Evolutionary conservation across 2,113 vertebrate species (phyloP).

Genomic region (Anseranas semipalmata): DNA sequence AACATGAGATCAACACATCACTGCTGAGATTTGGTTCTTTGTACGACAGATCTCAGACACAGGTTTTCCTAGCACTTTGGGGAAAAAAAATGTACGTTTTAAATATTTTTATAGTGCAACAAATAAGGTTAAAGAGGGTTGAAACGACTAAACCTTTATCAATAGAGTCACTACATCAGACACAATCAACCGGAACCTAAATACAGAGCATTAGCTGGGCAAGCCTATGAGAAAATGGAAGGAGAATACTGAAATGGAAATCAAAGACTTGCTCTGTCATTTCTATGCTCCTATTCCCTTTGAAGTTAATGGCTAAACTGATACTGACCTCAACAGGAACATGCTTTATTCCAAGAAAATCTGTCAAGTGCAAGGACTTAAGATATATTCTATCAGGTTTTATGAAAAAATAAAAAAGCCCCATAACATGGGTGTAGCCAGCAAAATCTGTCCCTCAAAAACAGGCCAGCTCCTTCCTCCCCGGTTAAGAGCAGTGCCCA

Average conservation of each 20-base stretch:
- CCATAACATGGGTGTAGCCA: neutral
- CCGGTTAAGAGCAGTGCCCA: neutral
- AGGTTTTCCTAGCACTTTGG: neutral
- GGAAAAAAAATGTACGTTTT: neutral
- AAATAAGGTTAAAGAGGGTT: conserved; percentile 28
- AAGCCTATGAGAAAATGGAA: conserved; percentile 41
- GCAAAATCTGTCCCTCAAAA: neutral
- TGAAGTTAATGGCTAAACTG: conserved; percentile 71
- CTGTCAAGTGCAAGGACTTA: conserved; percentile 44
- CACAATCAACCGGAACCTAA: conserved; percentile 22
- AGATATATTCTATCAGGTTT: conserved; percentile 28
- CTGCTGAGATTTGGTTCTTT: neutral
- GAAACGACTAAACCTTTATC: conserved; percentile 35
- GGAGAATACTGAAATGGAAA: conserved; percentile 60
- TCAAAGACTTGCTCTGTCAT: conserved; percentile 65
- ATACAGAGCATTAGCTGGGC: neutral
- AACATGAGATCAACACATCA: conserved; percentile 14
- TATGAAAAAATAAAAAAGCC: neutral
- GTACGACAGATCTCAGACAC: neutral
- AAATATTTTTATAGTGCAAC: neutral
- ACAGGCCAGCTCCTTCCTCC: neutral
- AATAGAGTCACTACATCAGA: conserved; percentile 40
- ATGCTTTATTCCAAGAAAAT: conserved; percentile 42
- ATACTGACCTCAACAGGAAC: conserved; percentile 58
- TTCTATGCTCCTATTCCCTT: conserved; percentile 40